phyloP scores from a whole-genome alignment of 2,797 vertebrate genomes.

The Fringilla coelebs region DNA sequence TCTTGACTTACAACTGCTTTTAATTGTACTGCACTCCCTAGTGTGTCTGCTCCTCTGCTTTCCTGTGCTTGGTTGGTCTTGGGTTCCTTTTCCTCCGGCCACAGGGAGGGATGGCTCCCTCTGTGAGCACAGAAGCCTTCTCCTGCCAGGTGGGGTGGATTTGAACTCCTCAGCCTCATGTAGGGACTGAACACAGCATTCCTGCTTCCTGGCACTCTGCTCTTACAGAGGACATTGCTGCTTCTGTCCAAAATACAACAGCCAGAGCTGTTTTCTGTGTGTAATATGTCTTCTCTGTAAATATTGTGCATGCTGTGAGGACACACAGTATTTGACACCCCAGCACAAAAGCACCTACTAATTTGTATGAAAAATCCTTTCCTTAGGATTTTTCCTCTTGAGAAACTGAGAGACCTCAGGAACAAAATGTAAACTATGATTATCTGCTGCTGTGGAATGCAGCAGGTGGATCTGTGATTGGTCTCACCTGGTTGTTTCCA shows the following conservation, averaged over 20 bases:
- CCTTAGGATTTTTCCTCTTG: too few relatives aligned
- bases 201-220: neutral
- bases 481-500: too few relatives aligned
- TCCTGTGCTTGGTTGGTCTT: neutral
- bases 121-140: neutral
- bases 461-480: too few relatives aligned
- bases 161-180: neutral
- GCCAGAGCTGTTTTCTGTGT: neutral
- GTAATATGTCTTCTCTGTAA: neutral
- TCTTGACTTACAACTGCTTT: neutral
- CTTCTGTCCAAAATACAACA: neutral
- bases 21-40: fast-evolving
- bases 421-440: too few relatives aligned
- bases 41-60: neutral
- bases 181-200: neutral
- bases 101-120: neutral
- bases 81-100: neutral
- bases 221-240: neutral
- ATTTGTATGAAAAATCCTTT: neutral
- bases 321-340: neutral
- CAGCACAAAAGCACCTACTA: neutral
- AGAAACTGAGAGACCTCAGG: too few relatives aligned
- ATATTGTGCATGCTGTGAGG: neutral
- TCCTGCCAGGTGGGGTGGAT: neutral
- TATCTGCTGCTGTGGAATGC: too few relatives aligned